Percentiles rank a stretch among this genome's conserved stretches.
phyloP scores from a whole-genome alignment of 2,113 vertebrate species.

The Otis tarda region DNA sequence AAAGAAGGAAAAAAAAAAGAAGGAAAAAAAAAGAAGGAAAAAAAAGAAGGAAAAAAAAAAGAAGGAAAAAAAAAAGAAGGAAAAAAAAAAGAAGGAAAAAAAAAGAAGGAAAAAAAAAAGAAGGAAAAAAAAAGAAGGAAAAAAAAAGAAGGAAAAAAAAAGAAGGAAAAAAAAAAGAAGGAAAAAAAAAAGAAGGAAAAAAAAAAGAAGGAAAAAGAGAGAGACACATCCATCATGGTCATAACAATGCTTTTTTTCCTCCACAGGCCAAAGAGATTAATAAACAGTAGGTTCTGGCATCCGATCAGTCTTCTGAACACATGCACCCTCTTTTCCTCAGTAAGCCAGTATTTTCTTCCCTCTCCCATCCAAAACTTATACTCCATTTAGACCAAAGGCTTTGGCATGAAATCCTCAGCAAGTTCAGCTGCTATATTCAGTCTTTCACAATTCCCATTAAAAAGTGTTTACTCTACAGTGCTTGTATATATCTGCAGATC shows the following conservation, averaged over 20 bases:
- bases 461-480: background rate
- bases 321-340: background rate
- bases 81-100: too few species aligned
- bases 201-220: too few species aligned
- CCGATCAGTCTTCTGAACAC: background rate
- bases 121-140: too few species aligned
- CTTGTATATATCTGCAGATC: background rate
- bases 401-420: background rate
- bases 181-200: too few species aligned
- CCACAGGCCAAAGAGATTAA: background rate
- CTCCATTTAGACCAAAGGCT: background rate
- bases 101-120: too few species aligned
- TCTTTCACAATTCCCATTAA: background rate
- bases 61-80: too few species aligned
- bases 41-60: too few species aligned
- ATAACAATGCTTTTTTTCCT: background rate
- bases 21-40: too few species aligned
- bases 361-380: background rate
- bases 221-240: background rate
- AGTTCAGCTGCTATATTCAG: background rate
- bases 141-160: too few species aligned
- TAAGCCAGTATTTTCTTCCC: background rate
- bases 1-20: background rate
- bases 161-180: too few species aligned
- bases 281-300: background rate